Evolutionary conservation across 2,888 invertebrate species (phyloP).

Genomic region (Lapara coniferarum): DNA sequence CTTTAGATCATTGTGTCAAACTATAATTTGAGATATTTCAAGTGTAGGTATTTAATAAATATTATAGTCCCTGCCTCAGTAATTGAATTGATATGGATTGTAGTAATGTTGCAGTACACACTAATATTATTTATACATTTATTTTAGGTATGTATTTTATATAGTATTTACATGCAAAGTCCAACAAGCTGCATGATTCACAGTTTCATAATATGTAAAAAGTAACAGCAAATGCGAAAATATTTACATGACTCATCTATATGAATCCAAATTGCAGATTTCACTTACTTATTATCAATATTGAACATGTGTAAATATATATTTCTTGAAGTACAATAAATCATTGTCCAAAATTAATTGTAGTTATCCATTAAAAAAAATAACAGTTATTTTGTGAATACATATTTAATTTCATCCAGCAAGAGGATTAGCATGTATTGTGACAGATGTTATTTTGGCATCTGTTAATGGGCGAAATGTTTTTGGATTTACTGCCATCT

Average conservation of each 20-base stretch:
- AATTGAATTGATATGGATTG: no score
- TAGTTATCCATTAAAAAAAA: conserved; percentile 18
- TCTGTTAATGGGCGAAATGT: conserved; percentile 94
- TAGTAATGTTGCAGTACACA: no score
- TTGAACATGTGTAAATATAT: conserved; percentile 35
- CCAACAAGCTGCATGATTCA: no score
- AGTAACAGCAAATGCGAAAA: neutral
- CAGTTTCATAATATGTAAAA: no score
- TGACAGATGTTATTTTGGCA: conserved; percentile 93
- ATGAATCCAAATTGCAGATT: neutral
- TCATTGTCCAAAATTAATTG: conserved; percentile 36
- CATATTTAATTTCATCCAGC: conserved; percentile 84
- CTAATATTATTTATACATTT: no score
- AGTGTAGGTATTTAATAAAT: neutral
- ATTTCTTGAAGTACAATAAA: conserved; percentile 37
- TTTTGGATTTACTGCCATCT: conserved; percentile 96
- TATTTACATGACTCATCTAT: neutral
- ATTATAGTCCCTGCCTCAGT: no score
- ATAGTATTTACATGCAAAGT: no score
- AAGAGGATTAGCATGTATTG: conserved; percentile 99
- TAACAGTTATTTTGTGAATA: conserved; percentile 16
- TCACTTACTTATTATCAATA: neutral
- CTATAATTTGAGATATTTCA: neutral
- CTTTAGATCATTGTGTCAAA: neutral
- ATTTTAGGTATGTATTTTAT: no score